A percentile compares a stretch with the other conserved stretches of the same genome.
phyloP scores from a whole-genome alignment of 2,888 invertebrate genomes.

The Phalera bucephala region DNA sequence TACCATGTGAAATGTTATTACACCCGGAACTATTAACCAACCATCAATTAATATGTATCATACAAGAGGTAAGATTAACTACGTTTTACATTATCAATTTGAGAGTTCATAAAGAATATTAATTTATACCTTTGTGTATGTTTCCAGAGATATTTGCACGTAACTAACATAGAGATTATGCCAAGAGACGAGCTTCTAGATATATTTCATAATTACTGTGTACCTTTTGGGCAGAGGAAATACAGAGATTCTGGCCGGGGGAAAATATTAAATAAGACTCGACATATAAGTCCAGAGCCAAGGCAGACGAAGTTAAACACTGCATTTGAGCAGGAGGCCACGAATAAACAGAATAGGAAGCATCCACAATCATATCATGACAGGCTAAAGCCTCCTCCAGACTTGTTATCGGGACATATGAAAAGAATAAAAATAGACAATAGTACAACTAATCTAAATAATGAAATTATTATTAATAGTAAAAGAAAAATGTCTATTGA shows the following conservation, averaged over 20 bases:
- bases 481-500: slow-evolving; percentile 66
- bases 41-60: slow-evolving; percentile 61
- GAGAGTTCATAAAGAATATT: slow-evolving; percentile 11
- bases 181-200: slow-evolving; percentile 62
- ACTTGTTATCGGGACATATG: slow-evolving; percentile 59
- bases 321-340: slow-evolving; percentile 8
- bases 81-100: slow-evolving; percentile 7
- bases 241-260: slow-evolving; percentile 69
- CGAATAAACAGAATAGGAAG: slow-evolving; percentile 28
- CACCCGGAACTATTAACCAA: slow-evolving; percentile 73
- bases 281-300: slow-evolving; percentile 51
- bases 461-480: slow-evolving; percentile 29
- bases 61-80: slow-evolving; percentile 65
- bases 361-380: slow-evolving; percentile 35
- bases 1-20: slow-evolving; percentile 66
- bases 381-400: slow-evolving; percentile 62
- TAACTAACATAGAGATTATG: slow-evolving; percentile 54
- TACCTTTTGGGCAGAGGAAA: slow-evolving; percentile 72
- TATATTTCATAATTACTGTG: slow-evolving; percentile 69
- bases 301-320: slow-evolving; percentile 32
- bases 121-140: too few species aligned
- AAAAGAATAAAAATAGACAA: slow-evolving; percentile 68
- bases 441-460: slow-evolving; percentile 9
- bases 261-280: slow-evolving; percentile 59
- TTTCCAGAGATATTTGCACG: slow-evolving; percentile 65